These are phyloP conservation scores for Nannoperca obscura DNA, from an alignment of 2,797 vertebrate species.

Conservation along the genomic window DNA sequence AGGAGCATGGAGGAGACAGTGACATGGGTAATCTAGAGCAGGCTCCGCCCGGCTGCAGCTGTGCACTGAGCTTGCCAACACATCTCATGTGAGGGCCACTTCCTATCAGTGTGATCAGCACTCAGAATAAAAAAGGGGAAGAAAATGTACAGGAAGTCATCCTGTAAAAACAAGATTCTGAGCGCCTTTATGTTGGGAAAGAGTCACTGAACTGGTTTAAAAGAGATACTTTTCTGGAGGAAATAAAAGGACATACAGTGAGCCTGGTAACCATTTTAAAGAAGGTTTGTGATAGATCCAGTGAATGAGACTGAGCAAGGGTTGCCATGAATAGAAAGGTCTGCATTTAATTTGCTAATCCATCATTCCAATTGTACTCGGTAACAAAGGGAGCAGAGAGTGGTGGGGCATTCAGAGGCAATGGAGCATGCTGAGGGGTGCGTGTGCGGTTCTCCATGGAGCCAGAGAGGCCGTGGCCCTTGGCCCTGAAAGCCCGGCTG, in stretches of 20 bases:
- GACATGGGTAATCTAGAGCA: conserved; percentile 57
- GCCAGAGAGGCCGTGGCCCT: conserved; percentile 76
- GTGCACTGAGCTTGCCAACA: conserved; percentile 54
- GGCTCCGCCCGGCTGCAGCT: conserved; percentile 54
- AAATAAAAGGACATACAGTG: conserved; percentile 49
- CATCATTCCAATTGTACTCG: conserved; percentile 79
- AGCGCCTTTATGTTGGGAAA: conserved; percentile 34
- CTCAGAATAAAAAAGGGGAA: conserved; percentile 38
- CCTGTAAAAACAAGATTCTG: conserved; percentile 64
- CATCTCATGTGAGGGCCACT: conserved; percentile 62
- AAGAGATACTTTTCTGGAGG: conserved; percentile 39
- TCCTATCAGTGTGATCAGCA: conserved; percentile 66
- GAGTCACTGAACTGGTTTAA: conserved; percentile 22
- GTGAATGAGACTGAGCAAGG: conserved; percentile 69
- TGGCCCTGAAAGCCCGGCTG: conserved; percentile 74
- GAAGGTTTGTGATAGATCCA: conserved; percentile 57
- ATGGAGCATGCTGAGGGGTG: conserved; percentile 78
- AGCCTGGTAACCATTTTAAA: conserved; percentile 59
- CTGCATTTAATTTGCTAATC: conserved; percentile 85
- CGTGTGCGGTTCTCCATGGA: conserved; percentile 75
- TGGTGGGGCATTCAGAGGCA: conserved; percentile 78
- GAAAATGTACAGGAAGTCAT: conserved; percentile 61
- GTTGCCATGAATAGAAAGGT: conserved; percentile 76
- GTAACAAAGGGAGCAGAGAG: conserved; percentile 78
- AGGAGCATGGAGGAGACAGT: conserved; percentile 46